A percentile compares a stretch with the other conserved stretches of the same genome.
Conservation (phyloP, 92 coral and sea anemone genomes). For the Phenganax marumi region DNA sequence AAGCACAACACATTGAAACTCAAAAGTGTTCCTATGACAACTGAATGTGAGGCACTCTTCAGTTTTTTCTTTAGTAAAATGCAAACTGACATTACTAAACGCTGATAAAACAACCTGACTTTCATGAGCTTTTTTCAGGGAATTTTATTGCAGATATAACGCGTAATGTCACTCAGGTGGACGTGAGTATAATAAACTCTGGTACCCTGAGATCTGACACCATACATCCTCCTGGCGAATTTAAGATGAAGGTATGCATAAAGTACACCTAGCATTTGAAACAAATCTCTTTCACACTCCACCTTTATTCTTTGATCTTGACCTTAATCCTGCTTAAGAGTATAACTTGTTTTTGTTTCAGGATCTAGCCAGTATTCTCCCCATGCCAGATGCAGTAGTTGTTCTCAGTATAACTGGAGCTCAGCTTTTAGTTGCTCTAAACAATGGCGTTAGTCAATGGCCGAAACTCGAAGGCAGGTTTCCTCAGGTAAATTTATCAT, state of each 20-base stretch:
- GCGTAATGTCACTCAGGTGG: slow-evolving; percentile 88
- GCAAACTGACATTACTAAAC: too few species aligned
- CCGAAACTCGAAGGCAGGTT: slow-evolving; percentile 96
- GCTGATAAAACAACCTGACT: not conserved
- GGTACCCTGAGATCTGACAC: slow-evolving; percentile 92
- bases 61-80: not conserved
- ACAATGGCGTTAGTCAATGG: slow-evolving; percentile 99
- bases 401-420: slow-evolving; percentile 77
- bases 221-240: slow-evolving; percentile 80
- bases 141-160: slow-evolving; percentile 86
- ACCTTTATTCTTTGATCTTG: not conserved
- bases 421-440: slow-evolving; percentile 77
- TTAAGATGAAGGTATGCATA: slow-evolving; percentile 87
- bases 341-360: slow-evolving; percentile 33
- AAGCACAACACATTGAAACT: not conserved
- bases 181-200: slow-evolving; percentile 79
- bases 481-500: slow-evolving; percentile 91
- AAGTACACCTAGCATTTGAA: too few species aligned
- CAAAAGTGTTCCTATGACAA: not conserved
- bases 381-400: slow-evolving; percentile 93
- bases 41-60: not conserved
- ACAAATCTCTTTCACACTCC: not conserved
- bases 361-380: slow-evolving; percentile 84
- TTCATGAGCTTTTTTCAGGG: slow-evolving; percentile 51
- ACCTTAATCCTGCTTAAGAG: not conserved